These are phyloP conservation scores for Bimastos eiseni DNA, from an alignment of 2,888 invertebrate species.

Conservation along the genomic window DNA sequence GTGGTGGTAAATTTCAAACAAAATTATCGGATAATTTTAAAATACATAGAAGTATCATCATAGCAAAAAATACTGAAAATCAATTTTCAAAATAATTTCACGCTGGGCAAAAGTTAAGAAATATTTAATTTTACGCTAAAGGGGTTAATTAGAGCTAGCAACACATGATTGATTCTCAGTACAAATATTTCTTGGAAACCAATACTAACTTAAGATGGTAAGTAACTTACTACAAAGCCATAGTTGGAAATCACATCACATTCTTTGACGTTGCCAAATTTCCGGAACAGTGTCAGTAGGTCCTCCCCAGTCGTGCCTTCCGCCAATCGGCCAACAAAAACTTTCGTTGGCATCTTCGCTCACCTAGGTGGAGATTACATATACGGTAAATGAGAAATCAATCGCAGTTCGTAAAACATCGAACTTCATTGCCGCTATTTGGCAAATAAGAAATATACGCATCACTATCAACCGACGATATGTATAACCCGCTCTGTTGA, in stretches of 20 bases:
- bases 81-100: no score
- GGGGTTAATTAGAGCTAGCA: no score
- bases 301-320: conserved; percentile 89
- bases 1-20: no score
- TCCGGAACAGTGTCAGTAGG: conserved; percentile 88
- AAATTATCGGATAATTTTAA: no score
- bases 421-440: not conserved
- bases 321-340: conserved; percentile 94
- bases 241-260: conserved; percentile 97
- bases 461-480: not conserved
- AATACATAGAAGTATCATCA: no score
- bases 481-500: not conserved
- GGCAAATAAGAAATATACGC: not conserved
- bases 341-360: conserved; percentile 58
- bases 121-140: no score
- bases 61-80: no score
- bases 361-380: conserved; percentile 13
- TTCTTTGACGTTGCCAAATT: conserved; percentile 92
- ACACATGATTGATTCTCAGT: not conserved
- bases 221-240: conserved; percentile 78
- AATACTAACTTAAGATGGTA: not conserved
- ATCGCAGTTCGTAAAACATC: conserved; percentile 10
- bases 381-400: not conserved
- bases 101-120: no score
- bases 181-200: not conserved